Percentiles rank a stretch among this genome's conserved stretches.
These are phyloP conservation scores for Spheniscus mendiculus DNA, from an alignment of 2,113 vertebrate genomes.

Conservation along the genomic window DNA sequence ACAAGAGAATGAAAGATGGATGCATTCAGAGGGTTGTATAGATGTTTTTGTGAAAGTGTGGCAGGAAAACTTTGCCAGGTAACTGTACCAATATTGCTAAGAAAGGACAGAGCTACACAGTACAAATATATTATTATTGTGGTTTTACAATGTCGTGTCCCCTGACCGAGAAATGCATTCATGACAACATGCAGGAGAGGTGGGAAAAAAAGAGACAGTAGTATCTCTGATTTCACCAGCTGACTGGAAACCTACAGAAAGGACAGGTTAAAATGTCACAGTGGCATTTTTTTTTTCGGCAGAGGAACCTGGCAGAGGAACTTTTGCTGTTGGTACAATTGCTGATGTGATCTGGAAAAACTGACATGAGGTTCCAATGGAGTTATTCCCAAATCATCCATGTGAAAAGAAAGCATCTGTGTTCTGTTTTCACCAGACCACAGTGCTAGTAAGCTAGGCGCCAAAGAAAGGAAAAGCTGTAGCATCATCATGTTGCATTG, in stretches of 20 bases:
- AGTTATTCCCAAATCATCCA: slow-evolving; percentile 64
- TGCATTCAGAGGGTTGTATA: not conserved
- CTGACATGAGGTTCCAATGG: slow-evolving; percentile 24
- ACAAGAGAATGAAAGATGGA: not conserved
- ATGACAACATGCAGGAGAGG: not conserved
- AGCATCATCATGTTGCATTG: not conserved
- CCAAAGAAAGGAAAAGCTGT: not conserved
- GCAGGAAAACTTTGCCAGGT: not conserved
- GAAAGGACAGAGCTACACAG: not conserved
- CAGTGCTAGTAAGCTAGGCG: not conserved
- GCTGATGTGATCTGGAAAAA: slow-evolving; percentile 39
- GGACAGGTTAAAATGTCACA: not conserved
- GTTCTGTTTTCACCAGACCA: slow-evolving; percentile 32
- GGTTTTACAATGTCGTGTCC: not conserved
- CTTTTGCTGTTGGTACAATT: slow-evolving; percentile 12
- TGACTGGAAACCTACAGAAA: not conserved
- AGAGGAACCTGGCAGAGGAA: not conserved
- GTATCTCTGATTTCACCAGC: not conserved
- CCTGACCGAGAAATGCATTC: not conserved
- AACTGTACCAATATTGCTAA: not conserved
- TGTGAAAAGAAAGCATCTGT: slow-evolving; percentile 67
- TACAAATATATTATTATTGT: not conserved
- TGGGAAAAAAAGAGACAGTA: not conserved
- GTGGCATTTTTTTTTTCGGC: not conserved
- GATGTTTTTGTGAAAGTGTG: not conserved